Evolutionary conservation across 2,888 invertebrate genomes (phyloP), one percentile per base, ranked within the genome.

Genomic region (Brenthis ino): DNA sequence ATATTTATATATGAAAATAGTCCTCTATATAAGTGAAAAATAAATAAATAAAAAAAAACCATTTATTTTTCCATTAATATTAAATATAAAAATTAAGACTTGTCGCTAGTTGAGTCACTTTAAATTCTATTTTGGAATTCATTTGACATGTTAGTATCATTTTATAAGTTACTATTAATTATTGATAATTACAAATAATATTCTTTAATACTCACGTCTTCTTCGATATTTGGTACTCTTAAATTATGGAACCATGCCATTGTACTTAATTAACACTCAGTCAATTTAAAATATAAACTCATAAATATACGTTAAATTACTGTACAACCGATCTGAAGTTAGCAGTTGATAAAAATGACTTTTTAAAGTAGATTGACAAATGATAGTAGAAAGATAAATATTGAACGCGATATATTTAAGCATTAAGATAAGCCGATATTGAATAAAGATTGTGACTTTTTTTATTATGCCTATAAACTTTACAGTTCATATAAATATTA

Each of bases 271-370:
- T 13, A 48, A 53, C 28, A 61, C 60, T 20, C 3, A 48, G 8
- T 1, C 6, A 57, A 64, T 50, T 56, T 6, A 65, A 67, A n/a
- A n/a, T 53, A 55, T n/a, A 37, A 55, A 16, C 64, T 50, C 16
- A 37, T 53, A 50, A 20, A 47, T 56, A 20, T n/a, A 67, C 60
- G 69, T 69, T 68, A 65, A 54, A 47, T 60, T 67, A 8, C 12
- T 57, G 14, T 20, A 60, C 50, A 50, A 81, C 74, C 72, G 80
- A 71, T 81, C 82, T 85, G 83, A 86, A 85, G 82, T 88, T 82
- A 85, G 85, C 80, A 80, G 81, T 82, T 77, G 77, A 71, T 74
- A 55, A 60, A 67, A 69, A n/a, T n/a, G 12, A 67, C 43, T 53
- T 54, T 33, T 54, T 14, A 13, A 47, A 61, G 20, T 37, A 20